These are phyloP conservation scores for Aspidoscelis tigris DNA, from an alignment of 2,113 vertebrate genomes.

Conservation along the genomic window DNA sequence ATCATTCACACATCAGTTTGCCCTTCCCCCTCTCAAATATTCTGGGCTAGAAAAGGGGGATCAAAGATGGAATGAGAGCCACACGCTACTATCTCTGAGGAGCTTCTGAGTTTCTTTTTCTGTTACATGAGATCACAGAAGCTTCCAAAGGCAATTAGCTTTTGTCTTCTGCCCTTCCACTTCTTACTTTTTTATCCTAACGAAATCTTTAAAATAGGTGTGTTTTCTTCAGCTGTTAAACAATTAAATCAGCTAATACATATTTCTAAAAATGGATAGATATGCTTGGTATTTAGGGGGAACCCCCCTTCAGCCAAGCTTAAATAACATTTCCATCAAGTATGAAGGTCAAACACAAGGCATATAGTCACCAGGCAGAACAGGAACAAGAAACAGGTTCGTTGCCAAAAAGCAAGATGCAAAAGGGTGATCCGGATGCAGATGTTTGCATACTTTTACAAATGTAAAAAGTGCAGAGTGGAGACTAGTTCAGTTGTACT, in stretches of 20 bases:
- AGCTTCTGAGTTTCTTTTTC: too few relatives aligned
- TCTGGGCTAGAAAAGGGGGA: too few relatives aligned
- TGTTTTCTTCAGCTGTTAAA: conserved; percentile 13
- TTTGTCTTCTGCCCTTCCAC: conserved; percentile 34
- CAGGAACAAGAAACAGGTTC: not conserved
- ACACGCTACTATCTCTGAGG: too few relatives aligned
- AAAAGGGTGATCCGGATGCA: not conserved
- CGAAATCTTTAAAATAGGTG: conserved; percentile 12
- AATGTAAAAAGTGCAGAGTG: not conserved
- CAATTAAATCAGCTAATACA: conserved; percentile 31
- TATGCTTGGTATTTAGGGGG: conserved; percentile 29
- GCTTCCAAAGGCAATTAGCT: conserved; percentile 11
- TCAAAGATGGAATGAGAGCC: too few relatives aligned
- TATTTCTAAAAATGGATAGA: conserved; percentile 28
- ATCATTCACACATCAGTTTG: too few relatives aligned
- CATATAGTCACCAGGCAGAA: conserved; percentile 24
- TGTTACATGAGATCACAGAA: not conserved
- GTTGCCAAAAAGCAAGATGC: not conserved
- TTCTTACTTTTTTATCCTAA: conserved; percentile 35
- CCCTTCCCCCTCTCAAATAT: too few relatives aligned
- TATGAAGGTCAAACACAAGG: conserved; percentile 2
- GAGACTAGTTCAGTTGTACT: not conserved
- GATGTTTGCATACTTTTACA: not conserved
- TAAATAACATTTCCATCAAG: conserved; percentile 22
- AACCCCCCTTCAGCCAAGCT: conserved; percentile 3